Evolutionary conservation across 2,113 vertebrate species (phyloP), one percentile per base, ranked within the genome.

Genomic region (Urocitellus parryii): DNA sequence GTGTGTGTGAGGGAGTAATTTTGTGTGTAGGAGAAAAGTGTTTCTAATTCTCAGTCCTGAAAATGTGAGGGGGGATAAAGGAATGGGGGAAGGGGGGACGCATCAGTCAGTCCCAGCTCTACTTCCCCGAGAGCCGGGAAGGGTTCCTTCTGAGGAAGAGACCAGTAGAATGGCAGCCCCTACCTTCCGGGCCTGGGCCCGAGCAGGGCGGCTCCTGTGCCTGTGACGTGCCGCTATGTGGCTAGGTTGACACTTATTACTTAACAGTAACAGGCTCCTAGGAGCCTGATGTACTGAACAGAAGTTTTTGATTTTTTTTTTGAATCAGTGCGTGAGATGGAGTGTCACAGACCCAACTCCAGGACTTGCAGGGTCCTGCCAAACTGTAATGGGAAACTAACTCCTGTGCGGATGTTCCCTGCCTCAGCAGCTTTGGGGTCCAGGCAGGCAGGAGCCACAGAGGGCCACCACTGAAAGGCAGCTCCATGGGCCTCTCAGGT

Each of bases 21-120:
- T 88, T 85, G 87, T 88, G 93, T 96, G 97, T 93, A 96, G 96
- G 97, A 97, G 96, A 96, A 95, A 97, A 98, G 96, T 90, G 96
- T 93, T 97, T 97, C 95, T 97, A 95, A 98, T 97, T 96, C 96
- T 91, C 96, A 95, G 87, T 78, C 92, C 90, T 58, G 87, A 25
- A 86, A 91, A 94, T 89, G 87, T 74, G 89, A 94, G 14, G 84
- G 93, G 83, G 56, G 20, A 58, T 5, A 97, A 92, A 86, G 87
- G 94, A 88, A 63, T 53, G 58, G 18, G 56, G 14, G 91, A 95
- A 65, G 89, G 67, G 79, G 91, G 89, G 74, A 76, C 76, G 1
- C 70, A 90, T 93, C 45, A 1, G 79, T 58, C 56, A 80, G 82
- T 14, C 58, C 68, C 76, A 11, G 29, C 17, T 82, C 79, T 45